These are phyloP conservation scores for Macrophya alboannulata DNA, from an alignment of 2,888 invertebrate species.

Conservation along the genomic window DNA sequence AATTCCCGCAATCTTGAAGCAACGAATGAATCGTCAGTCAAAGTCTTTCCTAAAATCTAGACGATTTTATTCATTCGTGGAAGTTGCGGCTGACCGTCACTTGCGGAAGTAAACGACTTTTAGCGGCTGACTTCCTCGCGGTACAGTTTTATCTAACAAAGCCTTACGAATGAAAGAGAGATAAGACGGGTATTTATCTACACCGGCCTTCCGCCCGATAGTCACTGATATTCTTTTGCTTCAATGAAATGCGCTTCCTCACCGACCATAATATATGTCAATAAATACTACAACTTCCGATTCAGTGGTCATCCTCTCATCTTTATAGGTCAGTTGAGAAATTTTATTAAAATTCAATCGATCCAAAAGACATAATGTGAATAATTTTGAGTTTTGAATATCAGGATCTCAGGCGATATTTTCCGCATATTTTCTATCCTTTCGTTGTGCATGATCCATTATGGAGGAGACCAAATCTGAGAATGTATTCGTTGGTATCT, in stretches of 20 bases:
- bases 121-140: slow-evolving; percentile 18
- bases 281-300: not conserved
- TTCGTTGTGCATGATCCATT: slow-evolving; percentile 67
- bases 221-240: slow-evolving; percentile 56
- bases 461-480: slow-evolving; percentile 69
- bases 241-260: slow-evolving; percentile 26
- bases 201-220: slow-evolving; percentile 76
- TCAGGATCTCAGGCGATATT: not conserved
- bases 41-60: not conserved
- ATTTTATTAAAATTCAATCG: not conserved
- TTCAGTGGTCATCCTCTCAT: slow-evolving; percentile 18
- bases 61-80: not conserved
- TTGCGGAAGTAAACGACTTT: slow-evolving; percentile 29
- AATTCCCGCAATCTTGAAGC: not conserved
- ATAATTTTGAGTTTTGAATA: not conserved
- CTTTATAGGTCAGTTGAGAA: slow-evolving; percentile 14
- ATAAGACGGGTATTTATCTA: slow-evolving; percentile 67
- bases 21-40: not conserved
- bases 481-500: slow-evolving; percentile 68
- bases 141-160: slow-evolving; percentile 10
- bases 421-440: not conserved
- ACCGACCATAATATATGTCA: slow-evolving; percentile 31
- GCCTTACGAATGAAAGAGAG: not conserved
- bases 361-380: not conserved
- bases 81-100: not conserved